These are phyloP conservation scores for Otolemur crassicaudatus DNA, from an alignment of 2,797 vertebrate genomes.

Conservation along the genomic window DNA sequence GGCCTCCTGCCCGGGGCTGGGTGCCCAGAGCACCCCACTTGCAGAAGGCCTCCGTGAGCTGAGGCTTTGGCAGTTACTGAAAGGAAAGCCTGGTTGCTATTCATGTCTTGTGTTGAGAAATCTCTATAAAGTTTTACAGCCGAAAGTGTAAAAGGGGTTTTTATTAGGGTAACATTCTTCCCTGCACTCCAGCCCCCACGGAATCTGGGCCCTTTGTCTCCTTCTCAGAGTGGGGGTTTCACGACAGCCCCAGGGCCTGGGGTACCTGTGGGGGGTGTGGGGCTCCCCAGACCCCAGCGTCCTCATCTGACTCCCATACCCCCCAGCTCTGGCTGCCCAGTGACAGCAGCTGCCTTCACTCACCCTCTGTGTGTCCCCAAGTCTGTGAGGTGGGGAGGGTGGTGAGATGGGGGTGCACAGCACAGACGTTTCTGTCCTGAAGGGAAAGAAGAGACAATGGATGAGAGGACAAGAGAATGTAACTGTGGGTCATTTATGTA, in stretches of 20 bases:
- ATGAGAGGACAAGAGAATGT: fast-evolving
- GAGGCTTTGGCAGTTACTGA: constrained; percentile 67
- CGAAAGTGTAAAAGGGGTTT: constrained; percentile 46
- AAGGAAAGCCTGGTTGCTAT: constrained; percentile 61
- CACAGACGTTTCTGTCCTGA: not conserved
- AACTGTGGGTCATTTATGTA: fast-evolving
- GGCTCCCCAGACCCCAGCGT: fast-evolving
- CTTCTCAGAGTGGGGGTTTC: fast-evolving
- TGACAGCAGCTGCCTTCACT: fast-evolving
- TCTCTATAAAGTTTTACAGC: constrained; percentile 73
- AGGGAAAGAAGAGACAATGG: not conserved
- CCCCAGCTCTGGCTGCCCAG: fast-evolving
- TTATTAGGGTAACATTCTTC: constrained; percentile 56
- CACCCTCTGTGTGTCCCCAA: fast-evolving
- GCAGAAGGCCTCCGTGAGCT: not conserved
- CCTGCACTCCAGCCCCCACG: fast-evolving
- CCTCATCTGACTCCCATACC: fast-evolving
- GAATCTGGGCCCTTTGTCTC: fast-evolving
- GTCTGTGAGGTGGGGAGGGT: not conserved
- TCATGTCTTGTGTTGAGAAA: constrained; percentile 63
- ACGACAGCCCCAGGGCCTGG: not conserved
- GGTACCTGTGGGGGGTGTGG: fast-evolving
- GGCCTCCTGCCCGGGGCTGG: not conserved
- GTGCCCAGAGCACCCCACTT: not conserved
- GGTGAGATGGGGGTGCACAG: not conserved